A percentile compares a stretch with the other conserved stretches of the same genome.
phyloP scores from a whole-genome alignment of 35 echinoderm and acorn worm species.

The Stichopus chloronotus region DNA sequence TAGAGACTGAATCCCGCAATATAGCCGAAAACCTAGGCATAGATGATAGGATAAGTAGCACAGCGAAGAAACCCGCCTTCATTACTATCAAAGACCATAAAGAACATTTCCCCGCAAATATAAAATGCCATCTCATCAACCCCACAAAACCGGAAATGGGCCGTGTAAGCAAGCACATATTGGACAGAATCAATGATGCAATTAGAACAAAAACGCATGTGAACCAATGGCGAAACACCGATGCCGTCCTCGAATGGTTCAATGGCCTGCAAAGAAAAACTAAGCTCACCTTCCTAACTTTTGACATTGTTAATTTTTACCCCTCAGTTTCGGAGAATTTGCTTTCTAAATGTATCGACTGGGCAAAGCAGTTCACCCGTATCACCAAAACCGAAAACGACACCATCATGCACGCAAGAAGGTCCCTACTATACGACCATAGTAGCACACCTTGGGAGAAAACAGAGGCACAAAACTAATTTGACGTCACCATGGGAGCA shows the following conservation, averaged over 20 bases:
- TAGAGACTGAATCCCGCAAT: no score
- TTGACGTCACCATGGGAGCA: no score
- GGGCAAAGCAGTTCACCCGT: background rate
- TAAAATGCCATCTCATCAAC: constrained; percentile 25
- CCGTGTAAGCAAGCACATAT: constrained; percentile 24
- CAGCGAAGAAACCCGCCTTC: background rate
- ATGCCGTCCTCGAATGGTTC: constrained; percentile 19
- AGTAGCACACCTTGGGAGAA: no score
- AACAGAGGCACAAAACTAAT: no score
- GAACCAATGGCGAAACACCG: constrained; percentile 45
- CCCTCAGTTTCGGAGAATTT: constrained; percentile 15
- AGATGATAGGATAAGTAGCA: background rate
- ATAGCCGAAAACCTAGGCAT: background rate
- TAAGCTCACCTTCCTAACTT: background rate
- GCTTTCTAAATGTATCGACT: background rate
- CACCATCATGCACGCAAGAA: constrained; percentile 6
- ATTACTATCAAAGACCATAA: constrained; percentile 52
- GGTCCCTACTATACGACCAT: constrained; percentile 15
- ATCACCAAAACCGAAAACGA: constrained; percentile 4
- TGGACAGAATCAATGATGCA: constrained; percentile 28
- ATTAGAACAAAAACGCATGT: background rate
- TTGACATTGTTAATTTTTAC: constrained; percentile 36
- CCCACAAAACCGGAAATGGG: constrained; percentile 22
- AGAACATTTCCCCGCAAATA: constrained; percentile 27
- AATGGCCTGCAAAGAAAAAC: constrained; percentile 5